Evolutionary conservation across 1,140 invertebrate genomes (phyloP), one percentile per base, ranked within the genome.

Genomic region (Teleogryllus occipitalis): DNA sequence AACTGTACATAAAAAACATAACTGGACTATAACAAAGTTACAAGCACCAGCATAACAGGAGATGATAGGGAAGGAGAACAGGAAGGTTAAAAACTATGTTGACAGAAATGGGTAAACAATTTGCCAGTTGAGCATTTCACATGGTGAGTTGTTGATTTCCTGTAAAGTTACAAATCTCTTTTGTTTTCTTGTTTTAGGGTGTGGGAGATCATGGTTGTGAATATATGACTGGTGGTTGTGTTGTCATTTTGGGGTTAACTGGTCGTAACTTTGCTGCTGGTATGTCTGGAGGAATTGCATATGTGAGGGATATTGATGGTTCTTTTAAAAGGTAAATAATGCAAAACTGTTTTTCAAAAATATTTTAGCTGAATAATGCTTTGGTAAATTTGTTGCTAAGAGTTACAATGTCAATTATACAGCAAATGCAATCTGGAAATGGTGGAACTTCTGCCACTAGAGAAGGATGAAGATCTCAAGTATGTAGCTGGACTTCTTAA

Each of bases 141-240:
- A 39, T 39, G 5, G 27, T 39, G 27, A 1, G 0, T 65, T 65
- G 54, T 65, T 65, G 54, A 65, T 10, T 14, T 65, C 18, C 54
- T 65, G 7, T 2, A 39, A 39, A 1, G 27, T 2, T 65, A 7
- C 7, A 3, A 65, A 18, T 3, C 0, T 18, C 10, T 65, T n/a
- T 65, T 18, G 18, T 77, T 82, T 76, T 72, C 74, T 82, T 80
- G 83, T 76, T 90, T 90, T n/a, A 93, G 89, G 97, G 97, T 79
- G 97, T 98, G 78, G 98, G 98, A 76, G 98, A 99, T 89, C 98
- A 99, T 87, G 98, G 97, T 47, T 99, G 98, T 89, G 98, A 99
- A 88, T 99, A 99, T 85, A 99, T 99, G 98, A 99, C 98, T 73
- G 98, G 97, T 47, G 97, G 97, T 81, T 88, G 90, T 81, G 94